Percentiles rank a stretch among this genome's conserved stretches.
phyloP scores from a whole-genome alignment of 2,888 invertebrate genomes.

The Callosobruchus maculatus region DNA sequence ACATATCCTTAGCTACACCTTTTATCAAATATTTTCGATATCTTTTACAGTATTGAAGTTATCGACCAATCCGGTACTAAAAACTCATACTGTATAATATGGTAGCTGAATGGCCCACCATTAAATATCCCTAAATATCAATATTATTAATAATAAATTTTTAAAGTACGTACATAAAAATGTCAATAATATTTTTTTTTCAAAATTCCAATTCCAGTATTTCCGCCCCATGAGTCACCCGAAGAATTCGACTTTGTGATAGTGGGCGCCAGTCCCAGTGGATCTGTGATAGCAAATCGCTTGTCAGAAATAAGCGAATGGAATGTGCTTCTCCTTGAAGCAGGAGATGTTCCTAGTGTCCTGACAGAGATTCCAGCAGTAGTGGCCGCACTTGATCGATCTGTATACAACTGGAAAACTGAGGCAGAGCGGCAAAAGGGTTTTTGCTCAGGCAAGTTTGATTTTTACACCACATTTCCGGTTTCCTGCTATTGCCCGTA shows the following conservation, averaged over 20 bases:
- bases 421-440: background rate
- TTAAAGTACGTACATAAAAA: too few species aligned
- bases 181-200: background rate
- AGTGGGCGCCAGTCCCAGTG: conserved; percentile 66
- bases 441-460: background rate
- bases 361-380: background rate
- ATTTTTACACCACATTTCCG: too few species aligned
- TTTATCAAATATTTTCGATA: too few species aligned
- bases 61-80: too few species aligned
- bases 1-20: too few species aligned
- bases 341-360: background rate
- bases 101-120: too few species aligned
- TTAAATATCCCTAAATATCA: too few species aligned
- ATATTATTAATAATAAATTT: too few species aligned
- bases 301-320: conserved; percentile 59
- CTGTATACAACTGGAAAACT: background rate
- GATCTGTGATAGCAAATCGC: conserved; percentile 64
- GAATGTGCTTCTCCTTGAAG: conserved; percentile 47
- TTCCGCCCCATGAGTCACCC: background rate
- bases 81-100: too few species aligned
- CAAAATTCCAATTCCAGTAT: too few species aligned
- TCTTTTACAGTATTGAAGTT: too few species aligned
- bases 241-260: conserved; percentile 56
- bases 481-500: too few species aligned
- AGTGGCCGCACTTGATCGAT: background rate